These are phyloP conservation scores for Palythoa grandis DNA, from an alignment of 92 coral and sea anemone species.

Conservation along the genomic window DNA sequence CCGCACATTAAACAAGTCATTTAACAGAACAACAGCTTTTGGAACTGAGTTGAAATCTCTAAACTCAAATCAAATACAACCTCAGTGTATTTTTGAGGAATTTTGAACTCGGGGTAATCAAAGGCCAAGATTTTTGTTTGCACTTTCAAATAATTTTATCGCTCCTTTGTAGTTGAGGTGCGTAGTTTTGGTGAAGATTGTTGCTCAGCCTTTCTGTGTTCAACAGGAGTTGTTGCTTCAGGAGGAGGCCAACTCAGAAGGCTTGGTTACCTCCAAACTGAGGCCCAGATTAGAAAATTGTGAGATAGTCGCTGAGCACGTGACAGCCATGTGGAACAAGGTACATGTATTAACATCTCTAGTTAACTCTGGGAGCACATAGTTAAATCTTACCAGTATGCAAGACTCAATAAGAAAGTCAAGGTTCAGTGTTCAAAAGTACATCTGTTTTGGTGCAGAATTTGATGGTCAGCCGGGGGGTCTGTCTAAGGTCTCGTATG, in stretches of 20 bases:
- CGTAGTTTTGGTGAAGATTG: no score
- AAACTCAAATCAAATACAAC: no score
- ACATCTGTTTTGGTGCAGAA: no score
- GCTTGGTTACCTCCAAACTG: slow-evolving; percentile 62
- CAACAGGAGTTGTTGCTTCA: slow-evolving; percentile 47
- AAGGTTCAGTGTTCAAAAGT: no score
- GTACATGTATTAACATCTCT: slow-evolving; percentile 4
- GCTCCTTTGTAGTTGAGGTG: not conserved
- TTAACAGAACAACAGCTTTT: no score
- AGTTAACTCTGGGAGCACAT: not conserved
- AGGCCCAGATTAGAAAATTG: slow-evolving; percentile 66
- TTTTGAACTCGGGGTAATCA: no score
- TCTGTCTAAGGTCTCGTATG: no score
- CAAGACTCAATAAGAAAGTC: not conserved
- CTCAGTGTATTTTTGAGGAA: no score
- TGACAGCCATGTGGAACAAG: slow-evolving; percentile 60
- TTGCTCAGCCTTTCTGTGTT: not conserved
- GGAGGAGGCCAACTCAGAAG: slow-evolving; percentile 64
- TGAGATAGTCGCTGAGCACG: slow-evolving; percentile 56
- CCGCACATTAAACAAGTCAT: no score
- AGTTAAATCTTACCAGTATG: not conserved
- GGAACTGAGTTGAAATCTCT: no score
- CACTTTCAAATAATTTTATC: not conserved
- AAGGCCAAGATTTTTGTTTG: not conserved
- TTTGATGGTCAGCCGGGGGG: no score